These are phyloP conservation scores for Agrotis segetum DNA, from an alignment of 2,888 invertebrate genomes.

Conservation along the genomic window DNA sequence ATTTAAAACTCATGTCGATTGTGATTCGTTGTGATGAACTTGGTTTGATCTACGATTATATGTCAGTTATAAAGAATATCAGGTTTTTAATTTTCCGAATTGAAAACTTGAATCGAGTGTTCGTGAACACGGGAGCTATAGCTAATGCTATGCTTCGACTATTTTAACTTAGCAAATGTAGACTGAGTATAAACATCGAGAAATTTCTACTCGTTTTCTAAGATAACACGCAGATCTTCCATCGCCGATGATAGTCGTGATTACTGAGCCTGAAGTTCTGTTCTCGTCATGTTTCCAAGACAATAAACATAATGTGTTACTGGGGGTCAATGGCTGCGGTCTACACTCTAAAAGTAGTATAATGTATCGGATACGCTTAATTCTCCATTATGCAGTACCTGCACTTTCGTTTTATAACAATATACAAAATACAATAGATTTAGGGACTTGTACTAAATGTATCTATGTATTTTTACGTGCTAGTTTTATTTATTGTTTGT, in stretches of 20 bases:
- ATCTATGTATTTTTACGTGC: conserved; percentile 79
- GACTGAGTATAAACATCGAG: conserved; percentile 42
- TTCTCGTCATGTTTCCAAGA: conserved; percentile 41
- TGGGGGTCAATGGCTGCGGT: conserved; percentile 51
- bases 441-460: conserved; percentile 80
- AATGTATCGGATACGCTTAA: conserved; percentile 84
- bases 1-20: too few relatives aligned
- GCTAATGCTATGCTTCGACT: conserved; percentile 17
- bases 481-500: conserved; percentile 85
- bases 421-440: conserved; percentile 83
- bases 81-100: too few relatives aligned
- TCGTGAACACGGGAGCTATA: neutral
- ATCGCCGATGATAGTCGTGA: conserved; percentile 5
- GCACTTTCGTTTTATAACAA: conserved; percentile 84
- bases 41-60: too few relatives aligned
- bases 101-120: too few relatives aligned
- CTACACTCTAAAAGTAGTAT: conserved; percentile 55
- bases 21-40: too few relatives aligned
- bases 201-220: conserved; percentile 25
- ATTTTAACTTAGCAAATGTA: conserved; percentile 20
- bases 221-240: conserved; percentile 47
- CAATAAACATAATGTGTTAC: conserved; percentile 26
- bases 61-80: too few relatives aligned
- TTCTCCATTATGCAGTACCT: conserved; percentile 86
- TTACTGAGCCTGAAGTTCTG: conserved; percentile 16